phyloP scores from a whole-genome alignment of 2,797 vertebrate genomes.

The Pantherophis vulpinus region DNA sequence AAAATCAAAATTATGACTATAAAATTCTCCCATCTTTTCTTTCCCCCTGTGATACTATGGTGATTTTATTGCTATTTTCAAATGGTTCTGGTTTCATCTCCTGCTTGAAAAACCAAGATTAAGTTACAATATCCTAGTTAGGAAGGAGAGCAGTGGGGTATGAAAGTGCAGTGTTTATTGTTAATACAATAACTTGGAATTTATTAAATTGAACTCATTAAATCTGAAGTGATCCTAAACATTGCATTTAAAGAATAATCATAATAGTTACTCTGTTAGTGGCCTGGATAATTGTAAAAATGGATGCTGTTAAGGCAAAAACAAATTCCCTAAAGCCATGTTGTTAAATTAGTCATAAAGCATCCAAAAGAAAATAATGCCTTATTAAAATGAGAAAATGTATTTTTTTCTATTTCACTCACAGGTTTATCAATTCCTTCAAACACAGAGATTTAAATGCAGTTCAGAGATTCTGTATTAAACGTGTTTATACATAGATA shows the following conservation, averaged over 20 bases:
- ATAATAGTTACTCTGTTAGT: not conserved
- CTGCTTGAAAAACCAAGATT: not conserved
- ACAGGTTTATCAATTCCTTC: not conserved
- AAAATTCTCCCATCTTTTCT: not conserved
- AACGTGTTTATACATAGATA: not conserved
- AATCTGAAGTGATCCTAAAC: not conserved
- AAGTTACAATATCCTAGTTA: not conserved
- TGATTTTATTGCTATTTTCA: not conserved
- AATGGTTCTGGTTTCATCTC: not conserved
- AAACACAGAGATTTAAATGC: not conserved
- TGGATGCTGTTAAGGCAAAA: slow-evolving; percentile 1
- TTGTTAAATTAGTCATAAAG: not conserved
- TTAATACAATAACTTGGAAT: not conserved
- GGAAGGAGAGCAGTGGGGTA: not conserved
- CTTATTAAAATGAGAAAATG: not conserved
- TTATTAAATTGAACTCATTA: not conserved
- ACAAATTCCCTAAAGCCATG: not conserved
- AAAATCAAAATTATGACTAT: not conserved
- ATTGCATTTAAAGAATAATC: not conserved
- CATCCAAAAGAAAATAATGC: not conserved
- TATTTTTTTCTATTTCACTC: not conserved
- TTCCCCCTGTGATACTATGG: not conserved
- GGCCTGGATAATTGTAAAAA: slow-evolving; percentile 7
- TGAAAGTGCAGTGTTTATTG: not conserved
- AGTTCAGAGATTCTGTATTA: not conserved